Percentiles rank a stretch among this genome's conserved stretches.
Evolutionary conservation across 1,140 invertebrate genomes (phyloP).

Genomic region (Drosophila malerkotliana): DNA sequence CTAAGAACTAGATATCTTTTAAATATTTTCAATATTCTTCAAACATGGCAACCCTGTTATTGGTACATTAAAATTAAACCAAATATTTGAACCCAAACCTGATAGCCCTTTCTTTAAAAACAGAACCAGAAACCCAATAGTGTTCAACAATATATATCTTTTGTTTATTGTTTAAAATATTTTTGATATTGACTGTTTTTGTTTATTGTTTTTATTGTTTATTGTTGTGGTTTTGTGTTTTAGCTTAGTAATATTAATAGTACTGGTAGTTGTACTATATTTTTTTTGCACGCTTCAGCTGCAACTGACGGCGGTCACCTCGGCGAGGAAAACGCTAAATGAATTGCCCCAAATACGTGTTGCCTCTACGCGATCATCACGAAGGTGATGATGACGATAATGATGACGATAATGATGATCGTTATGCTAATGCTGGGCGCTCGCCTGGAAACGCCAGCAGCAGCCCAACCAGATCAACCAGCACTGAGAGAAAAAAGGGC

Average conservation of each 20-base stretch:
- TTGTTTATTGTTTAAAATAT: neutral
- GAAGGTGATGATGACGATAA: slow-evolving; percentile 17
- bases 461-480: slow-evolving; percentile 40
- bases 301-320: slow-evolving; percentile 59
- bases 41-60: too few relatives aligned
- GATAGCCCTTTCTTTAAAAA: too few relatives aligned
- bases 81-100: too few relatives aligned
- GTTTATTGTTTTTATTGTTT: slow-evolving; percentile 5
- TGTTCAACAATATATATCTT: neutral
- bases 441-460: slow-evolving; percentile 68
- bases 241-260: slow-evolving; percentile 7
- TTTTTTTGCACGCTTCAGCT: slow-evolving; percentile 71
- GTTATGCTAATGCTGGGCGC: slow-evolving; percentile 71
- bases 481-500: slow-evolving; percentile 9
- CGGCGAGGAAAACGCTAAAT: slow-evolving; percentile 62
- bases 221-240: slow-evolving; percentile 14
- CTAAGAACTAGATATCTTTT: too few relatives aligned
- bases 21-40: too few relatives aligned
- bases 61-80: too few relatives aligned
- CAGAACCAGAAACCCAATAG: too few relatives aligned
- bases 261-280: slow-evolving; percentile 16
- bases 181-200: neutral
- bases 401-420: slow-evolving; percentile 35
- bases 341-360: slow-evolving; percentile 76
- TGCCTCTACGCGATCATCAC: slow-evolving; percentile 46